phyloP scores from a whole-genome alignment of 2,113 vertebrate genomes.

The Chaetorhynchus papuensis region DNA sequence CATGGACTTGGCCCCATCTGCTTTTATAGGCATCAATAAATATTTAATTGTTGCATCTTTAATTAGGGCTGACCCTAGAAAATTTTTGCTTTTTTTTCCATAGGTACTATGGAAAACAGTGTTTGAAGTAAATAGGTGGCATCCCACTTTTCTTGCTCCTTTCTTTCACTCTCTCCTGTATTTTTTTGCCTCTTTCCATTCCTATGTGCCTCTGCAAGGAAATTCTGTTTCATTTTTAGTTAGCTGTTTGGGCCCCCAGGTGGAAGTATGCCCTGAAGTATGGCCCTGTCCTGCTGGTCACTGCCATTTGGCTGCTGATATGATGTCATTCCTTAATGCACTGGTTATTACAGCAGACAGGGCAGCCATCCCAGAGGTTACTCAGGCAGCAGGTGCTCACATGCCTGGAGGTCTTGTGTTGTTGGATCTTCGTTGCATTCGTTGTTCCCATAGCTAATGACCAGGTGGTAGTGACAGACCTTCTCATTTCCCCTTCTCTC shows the following conservation, averaged over 20 bases:
- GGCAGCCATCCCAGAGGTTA: not conserved
- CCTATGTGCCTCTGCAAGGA: not conserved
- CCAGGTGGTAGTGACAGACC: slow-evolving; percentile 46
- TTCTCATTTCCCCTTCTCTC: not conserved
- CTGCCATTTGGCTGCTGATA: slow-evolving; percentile 14
- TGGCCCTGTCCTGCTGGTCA: not conserved
- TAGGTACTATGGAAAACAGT: not conserved
- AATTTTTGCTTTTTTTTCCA: not conserved
- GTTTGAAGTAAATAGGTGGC: not conserved
- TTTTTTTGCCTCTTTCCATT: not conserved
- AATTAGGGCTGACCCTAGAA: not conserved
- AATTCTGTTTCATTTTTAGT: not conserved
- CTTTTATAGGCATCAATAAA: slow-evolving; percentile 8
- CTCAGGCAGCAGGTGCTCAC: slow-evolving; percentile 24
- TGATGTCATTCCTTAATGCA: slow-evolving; percentile 11
- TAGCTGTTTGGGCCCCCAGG: not conserved
- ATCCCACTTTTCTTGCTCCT: not conserved
- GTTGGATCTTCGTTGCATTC: not conserved
- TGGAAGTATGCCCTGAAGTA: not conserved
- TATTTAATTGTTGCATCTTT: slow-evolving; percentile 10
- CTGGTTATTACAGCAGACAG: not conserved
- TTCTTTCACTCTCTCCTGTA: not conserved
- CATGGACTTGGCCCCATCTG: not conserved
- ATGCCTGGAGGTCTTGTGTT: not conserved
- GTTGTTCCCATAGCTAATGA: not conserved